These are phyloP conservation scores for Protodeltote pygarga DNA, from an alignment of 2,888 invertebrate genomes.

Conservation along the genomic window DNA sequence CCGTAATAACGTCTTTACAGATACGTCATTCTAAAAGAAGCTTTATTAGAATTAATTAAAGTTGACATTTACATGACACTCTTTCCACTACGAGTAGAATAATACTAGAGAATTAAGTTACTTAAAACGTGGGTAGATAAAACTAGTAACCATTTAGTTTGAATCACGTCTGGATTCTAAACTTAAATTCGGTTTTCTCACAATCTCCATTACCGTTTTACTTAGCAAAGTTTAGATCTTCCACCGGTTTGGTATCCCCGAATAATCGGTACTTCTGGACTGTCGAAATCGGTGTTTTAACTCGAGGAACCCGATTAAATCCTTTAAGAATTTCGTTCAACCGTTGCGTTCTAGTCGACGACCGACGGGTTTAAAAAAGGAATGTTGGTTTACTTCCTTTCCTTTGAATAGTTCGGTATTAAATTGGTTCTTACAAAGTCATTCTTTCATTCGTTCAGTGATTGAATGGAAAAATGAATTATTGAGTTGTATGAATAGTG, in stretches of 20 bases:
- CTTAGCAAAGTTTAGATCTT: constrained; percentile 12
- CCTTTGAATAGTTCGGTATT: constrained; percentile 25
- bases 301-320: constrained; percentile 4
- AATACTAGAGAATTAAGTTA: too few relatives aligned
- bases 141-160: constrained; percentile 12
- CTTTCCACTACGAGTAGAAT: too few relatives aligned
- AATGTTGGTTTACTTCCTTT: constrained; percentile 28
- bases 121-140: too few relatives aligned
- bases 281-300: constrained; percentile 5
- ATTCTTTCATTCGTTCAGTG: constrained; percentile 16
- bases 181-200: constrained; percentile 18
- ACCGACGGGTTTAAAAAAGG: constrained; percentile 19
- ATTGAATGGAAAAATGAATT: constrained; percentile 24
- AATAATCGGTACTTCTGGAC: constrained; percentile 12
- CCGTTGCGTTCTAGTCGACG: constrained; percentile 14
- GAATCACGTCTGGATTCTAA: constrained; percentile 14
- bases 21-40: too few relatives aligned
- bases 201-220: constrained; percentile 16
- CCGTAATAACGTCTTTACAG: too few relatives aligned
- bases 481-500: constrained; percentile 15
- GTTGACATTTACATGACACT: too few relatives aligned
- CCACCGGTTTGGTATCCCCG: constrained; percentile 7
- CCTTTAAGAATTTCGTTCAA: constrained; percentile 12
- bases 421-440: constrained; percentile 18
- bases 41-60: too few relatives aligned